Base-by-base conservation (phyloP, 2,888 invertebrate genomes). In the Molanna angustata region DNA sequence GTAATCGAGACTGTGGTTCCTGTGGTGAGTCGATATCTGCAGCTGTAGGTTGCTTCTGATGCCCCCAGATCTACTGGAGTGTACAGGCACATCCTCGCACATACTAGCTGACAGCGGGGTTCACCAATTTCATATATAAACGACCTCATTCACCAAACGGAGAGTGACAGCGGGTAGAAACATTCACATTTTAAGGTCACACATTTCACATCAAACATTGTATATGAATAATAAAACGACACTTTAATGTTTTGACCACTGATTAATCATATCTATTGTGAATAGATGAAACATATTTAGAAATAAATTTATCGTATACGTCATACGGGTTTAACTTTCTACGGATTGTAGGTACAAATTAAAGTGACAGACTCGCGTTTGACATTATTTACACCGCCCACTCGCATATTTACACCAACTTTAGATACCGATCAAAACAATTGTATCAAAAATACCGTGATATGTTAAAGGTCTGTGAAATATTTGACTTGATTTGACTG, bases 1-100 rank as follows among this genome's bases (percentile, higher is more conserved):
- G 73, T 92, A 91, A 73, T 92, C 92, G 70, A 92, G 79, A 69
- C 91, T 92, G 66, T 91, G 83, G 74, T 93, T 92, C 69, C 92
- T 83, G 73, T 92, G 92, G 74, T 93, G 92, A 48, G 76, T 72
- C 59, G 69, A 64, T 63, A 73, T 74, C 11, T 52, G 57, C 7
- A 52, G 17, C 33, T 54, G 54, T 18, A 56, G 32, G 19, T 69
- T 54, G 57, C 61, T 68, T 62, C 67, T 70, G 64, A 67, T 64
- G 20, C 50, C 52, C 14, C 53, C 56, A 64, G 69, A 69, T 57
- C 73, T 69, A 67, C 70, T 71, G 64, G 74, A 75, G 66, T 76
- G 76, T 60, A 76, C 70, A 61, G 77, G 77, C 59, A 76, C 77
- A 75, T 76, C 73, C 69, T 77, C 77, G 70, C 76, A 73, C 77